Evolutionary conservation across 2,113 vertebrate species (phyloP).

Genomic region (Poecilia latipinna): DNA sequence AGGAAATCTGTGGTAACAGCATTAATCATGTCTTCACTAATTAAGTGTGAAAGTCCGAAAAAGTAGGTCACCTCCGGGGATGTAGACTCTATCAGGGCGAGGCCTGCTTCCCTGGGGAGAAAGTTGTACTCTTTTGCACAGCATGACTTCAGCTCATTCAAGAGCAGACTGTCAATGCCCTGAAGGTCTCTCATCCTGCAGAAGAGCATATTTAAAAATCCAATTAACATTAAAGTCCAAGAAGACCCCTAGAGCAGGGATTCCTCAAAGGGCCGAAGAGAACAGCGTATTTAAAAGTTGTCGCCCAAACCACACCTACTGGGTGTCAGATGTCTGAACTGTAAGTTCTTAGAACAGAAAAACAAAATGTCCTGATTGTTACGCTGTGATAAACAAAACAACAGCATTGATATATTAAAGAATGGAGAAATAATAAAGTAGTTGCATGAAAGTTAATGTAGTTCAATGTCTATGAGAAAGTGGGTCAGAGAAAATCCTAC

Average conservation of each 20-base stretch:
- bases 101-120: conserved; percentile 89
- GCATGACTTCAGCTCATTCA: conserved; percentile 89
- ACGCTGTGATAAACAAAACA: not conserved
- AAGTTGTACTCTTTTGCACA: conserved; percentile 87
- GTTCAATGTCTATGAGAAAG: conserved; percentile 9
- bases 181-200: conserved; percentile 70
- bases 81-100: conserved; percentile 87
- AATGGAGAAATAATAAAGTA: not conserved
- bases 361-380: not conserved
- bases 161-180: conserved; percentile 73
- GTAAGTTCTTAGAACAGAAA: not conserved
- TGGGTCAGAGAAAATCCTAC: conserved; percentile 23
- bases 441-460: not conserved
- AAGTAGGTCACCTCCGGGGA: conserved; percentile 82
- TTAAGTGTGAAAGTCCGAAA: conserved; percentile 1
- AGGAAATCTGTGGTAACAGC: not conserved
- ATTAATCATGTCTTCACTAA: not conserved
- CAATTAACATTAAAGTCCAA: not conserved
- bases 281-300: conserved; percentile 1
- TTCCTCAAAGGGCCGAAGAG: not conserved
- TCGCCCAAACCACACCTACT: conserved; percentile 41
- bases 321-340: conserved; percentile 46
- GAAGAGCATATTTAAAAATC: conserved; percentile 33
- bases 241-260: not conserved
- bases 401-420: not conserved